Evolutionary conservation across 2,113 vertebrate species (phyloP), one percentile per base, ranked within the genome.

Genomic region (Oncorhynchus clarkii): DNA sequence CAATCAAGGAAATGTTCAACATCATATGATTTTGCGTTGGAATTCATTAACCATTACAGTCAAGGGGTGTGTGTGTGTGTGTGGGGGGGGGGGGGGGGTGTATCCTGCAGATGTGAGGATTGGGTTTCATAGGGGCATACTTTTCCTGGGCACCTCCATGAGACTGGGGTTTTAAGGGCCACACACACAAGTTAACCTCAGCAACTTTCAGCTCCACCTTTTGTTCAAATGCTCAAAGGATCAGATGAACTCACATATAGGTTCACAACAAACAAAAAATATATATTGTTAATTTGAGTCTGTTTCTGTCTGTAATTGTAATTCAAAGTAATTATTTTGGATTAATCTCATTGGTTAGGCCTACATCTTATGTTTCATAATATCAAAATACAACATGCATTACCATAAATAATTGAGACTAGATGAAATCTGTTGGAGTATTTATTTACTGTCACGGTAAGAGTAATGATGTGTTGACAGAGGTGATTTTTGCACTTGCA

Each of bases 81-180:
- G 29, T 0, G 29, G 2, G 29, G 31, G 4, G 39, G 39, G 39
- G 8, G 39, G 39, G 27, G 6, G 72, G 65, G 77, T 67, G 70
- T 75, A 82, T 87, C 81, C 79, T 87, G 81, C 76, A 82, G 81
- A 80, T 85, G 81, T 65, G 27, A 66, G 68, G 73, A 67, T 87
- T 78, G 45, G 60, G 81, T 87, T 87, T 83, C 86, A 85, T 87
- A 85, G 79, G 86, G 86, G 86, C 13, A 48, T 79, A 67, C 71
- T 78, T 87, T 73, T 75, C 71, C 73, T 45, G 59, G 66, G 54
- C 71, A 85, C 78, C 62, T 71, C 72, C 72, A 80, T 85, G 65
- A 79, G 54, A 75, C 69, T 62, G 70, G 62, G 51, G 20, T 60
- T 76, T 70, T 67, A 54, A 45, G 51, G 80, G 77, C 75, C 73